phyloP scores from a whole-genome alignment of 2,113 vertebrate species.

The Platichthys flesus region DNA sequence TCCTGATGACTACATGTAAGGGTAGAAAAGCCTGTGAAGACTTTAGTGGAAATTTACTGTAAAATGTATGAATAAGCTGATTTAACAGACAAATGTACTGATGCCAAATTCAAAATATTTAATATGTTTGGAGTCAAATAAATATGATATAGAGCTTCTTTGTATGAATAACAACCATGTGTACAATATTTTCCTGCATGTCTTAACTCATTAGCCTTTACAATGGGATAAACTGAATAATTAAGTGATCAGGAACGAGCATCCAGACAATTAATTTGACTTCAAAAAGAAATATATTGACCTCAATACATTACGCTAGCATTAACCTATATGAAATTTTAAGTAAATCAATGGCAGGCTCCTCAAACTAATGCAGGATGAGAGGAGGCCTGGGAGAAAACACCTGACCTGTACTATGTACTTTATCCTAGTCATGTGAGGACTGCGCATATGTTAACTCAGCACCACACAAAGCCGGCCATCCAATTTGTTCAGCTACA shows the following conservation, averaged over 20 bases:
- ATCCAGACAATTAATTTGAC: neutral
- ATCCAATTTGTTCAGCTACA: constrained; percentile 60
- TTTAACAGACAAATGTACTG: too few relatives aligned
- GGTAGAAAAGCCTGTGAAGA: neutral
- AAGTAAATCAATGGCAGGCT: neutral
- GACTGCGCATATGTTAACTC: constrained; percentile 49
- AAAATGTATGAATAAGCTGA: too few relatives aligned
- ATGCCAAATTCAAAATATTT: too few relatives aligned
- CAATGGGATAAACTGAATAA: neutral
- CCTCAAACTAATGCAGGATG: neutral
- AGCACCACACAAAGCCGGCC: constrained; percentile 54
- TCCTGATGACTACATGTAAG: neutral
- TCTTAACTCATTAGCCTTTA: too few relatives aligned
- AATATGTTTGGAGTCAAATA: too few relatives aligned
- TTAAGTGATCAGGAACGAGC: neutral
- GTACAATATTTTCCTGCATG: too few relatives aligned
- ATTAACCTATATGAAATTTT: constrained; percentile 20
- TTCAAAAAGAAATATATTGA: constrained; percentile 6
- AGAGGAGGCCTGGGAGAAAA: neutral
- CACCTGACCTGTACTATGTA: constrained; percentile 3
- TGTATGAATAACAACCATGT: too few relatives aligned
- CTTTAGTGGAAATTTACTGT: too few relatives aligned
- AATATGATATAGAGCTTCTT: too few relatives aligned
- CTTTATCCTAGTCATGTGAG: constrained; percentile 17
- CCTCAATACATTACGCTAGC: neutral